Evolutionary conservation across 2,797 vertebrate species (phyloP).

Genomic region (Hyperoplus lanceolatus): DNA sequence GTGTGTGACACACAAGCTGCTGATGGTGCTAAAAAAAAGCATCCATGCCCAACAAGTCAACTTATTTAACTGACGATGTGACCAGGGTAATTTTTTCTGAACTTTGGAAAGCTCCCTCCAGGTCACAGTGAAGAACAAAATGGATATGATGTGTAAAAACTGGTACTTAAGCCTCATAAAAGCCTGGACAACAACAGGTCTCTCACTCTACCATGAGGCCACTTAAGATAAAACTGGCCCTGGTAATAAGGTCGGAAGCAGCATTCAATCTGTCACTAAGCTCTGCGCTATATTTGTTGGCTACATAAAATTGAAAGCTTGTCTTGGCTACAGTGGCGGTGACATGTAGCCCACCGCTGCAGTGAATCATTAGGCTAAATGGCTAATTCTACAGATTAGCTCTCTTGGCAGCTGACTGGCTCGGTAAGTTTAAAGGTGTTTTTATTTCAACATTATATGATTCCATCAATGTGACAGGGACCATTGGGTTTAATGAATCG

Average conservation of each 20-base stretch:
- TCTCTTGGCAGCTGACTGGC: constrained; percentile 53
- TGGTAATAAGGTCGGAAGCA: constrained; percentile 57
- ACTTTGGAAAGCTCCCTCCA: not conserved
- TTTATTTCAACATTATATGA: constrained; percentile 73
- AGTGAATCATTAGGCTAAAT: constrained; percentile 71
- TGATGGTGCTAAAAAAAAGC: too few relatives aligned
- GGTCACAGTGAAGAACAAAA: not conserved
- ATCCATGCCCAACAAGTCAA: too few relatives aligned
- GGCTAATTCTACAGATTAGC: constrained; percentile 66
- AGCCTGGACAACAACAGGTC: constrained; percentile 45
- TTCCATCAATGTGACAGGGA: constrained; percentile 60
- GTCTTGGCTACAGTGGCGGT: constrained; percentile 55
- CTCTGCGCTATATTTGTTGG: constrained; percentile 51
- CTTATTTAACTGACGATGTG: not conserved
- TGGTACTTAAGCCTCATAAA: constrained; percentile 14
- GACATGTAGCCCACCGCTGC: constrained; percentile 42
- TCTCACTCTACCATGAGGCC: constrained; percentile 24
- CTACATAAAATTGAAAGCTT: constrained; percentile 66
- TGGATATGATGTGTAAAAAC: constrained; percentile 14
- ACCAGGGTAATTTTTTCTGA: not conserved
- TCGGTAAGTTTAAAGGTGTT: constrained; percentile 68
- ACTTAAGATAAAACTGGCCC: constrained; percentile 51
- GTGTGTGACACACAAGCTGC: too few relatives aligned
- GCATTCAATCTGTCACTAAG: constrained; percentile 60
- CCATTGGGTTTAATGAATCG: constrained; percentile 61